phyloP scores from a whole-genome alignment of 1,140 invertebrate species.

The Helicoverpa armigera region DNA sequence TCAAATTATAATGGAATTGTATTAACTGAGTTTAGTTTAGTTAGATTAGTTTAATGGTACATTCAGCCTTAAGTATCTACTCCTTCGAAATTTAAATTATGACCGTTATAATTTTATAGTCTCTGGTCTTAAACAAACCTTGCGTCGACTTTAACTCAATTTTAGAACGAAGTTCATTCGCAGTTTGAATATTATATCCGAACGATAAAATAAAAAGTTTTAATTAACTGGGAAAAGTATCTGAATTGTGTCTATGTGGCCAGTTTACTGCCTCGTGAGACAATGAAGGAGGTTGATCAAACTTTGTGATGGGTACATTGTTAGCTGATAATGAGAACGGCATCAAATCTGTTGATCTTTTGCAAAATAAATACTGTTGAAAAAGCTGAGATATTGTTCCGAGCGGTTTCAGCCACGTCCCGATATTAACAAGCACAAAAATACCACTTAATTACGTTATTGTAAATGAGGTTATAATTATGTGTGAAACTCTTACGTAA shows the following conservation, averaged over 20 bases:
- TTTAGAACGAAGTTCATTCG: slow-evolving; percentile 5
- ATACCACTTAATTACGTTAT: too few relatives aligned
- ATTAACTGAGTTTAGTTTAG: too few relatives aligned
- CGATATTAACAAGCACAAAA: too few relatives aligned
- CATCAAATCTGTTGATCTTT: too few relatives aligned
- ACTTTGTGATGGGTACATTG: neutral
- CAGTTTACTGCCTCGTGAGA: neutral
- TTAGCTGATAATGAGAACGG: neutral
- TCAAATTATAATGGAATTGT: too few relatives aligned
- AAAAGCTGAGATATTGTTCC: too few relatives aligned
- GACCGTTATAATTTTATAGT: slow-evolving; percentile 17
- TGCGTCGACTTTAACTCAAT: slow-evolving; percentile 9
- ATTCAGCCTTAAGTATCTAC: neutral
- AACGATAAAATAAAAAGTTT: slow-evolving; percentile 40
- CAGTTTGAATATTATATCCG: slow-evolving; percentile 23
- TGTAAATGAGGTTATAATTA: too few relatives aligned
- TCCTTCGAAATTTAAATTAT: slow-evolving; percentile 30
- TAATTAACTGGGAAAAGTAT: slow-evolving; percentile 22
- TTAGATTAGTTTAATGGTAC: neutral
- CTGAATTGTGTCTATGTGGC: neutral
- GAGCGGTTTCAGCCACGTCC: too few relatives aligned
- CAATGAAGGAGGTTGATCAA: neutral
- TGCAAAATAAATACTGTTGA: too few relatives aligned
- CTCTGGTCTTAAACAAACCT: slow-evolving; percentile 4
- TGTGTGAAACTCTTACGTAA: too few relatives aligned